Conservation (phyloP, 1,140 invertebrate species). For the Muscidifurax raptorellus region DNA sequence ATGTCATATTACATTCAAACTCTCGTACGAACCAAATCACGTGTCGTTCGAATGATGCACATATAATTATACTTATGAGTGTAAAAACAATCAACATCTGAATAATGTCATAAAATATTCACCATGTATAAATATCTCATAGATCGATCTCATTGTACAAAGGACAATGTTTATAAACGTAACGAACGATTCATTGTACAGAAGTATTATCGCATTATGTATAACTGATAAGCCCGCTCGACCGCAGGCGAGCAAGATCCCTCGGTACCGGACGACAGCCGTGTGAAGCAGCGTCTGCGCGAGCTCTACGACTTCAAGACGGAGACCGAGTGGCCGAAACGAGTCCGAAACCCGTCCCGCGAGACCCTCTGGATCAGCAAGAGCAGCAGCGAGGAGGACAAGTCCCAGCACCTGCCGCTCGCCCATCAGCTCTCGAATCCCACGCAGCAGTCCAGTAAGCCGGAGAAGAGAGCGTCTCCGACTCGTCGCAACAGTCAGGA, state of each 20-base stretch:
- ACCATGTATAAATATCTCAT: no score
- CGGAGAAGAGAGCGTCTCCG: not conserved
- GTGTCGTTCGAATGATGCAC: no score
- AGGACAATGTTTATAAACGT: not conserved
- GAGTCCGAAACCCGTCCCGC: conserved; percentile 45
- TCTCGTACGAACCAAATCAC: no score
- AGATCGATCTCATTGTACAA: not conserved
- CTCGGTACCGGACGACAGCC: conserved; percentile 12
- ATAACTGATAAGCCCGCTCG: not conserved
- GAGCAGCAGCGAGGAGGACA: conserved; percentile 64
- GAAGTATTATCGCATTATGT: not conserved
- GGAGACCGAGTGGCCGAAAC: conserved; percentile 65
- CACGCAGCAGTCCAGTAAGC: not conserved
- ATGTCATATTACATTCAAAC: not conserved
- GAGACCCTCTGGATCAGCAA: conserved; percentile 63
- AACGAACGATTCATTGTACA: not conserved
- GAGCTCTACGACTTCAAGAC: conserved; percentile 68
- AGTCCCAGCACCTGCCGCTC: not conserved
- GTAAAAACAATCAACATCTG: not conserved
- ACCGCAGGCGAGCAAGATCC: conserved; percentile 10
- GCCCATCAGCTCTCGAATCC: not conserved
- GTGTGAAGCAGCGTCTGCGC: conserved; percentile 61
- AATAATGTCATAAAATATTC: not conserved
- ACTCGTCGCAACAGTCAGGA: conserved; percentile 62
- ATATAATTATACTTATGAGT: no score